Evolutionary conservation across 2,888 invertebrate genomes (phyloP), one percentile per base, ranked within the genome.

Genomic region (Cartodere bifasciata): DNA sequence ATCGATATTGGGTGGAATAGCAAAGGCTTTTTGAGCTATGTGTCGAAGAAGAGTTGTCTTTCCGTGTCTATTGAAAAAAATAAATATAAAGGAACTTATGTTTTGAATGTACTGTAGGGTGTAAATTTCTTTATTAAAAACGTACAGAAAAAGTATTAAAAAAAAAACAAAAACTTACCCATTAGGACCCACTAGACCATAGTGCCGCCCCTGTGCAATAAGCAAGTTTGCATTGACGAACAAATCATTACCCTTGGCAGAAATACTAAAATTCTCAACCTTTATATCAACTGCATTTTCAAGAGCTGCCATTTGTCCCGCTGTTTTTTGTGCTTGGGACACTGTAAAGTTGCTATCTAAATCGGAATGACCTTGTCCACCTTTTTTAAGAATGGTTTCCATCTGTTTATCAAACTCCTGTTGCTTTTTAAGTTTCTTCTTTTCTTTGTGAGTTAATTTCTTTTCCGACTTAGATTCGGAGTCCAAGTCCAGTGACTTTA

Each of bases 181-280:
- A 59, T 98, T 98, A 1, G 98, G 98, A 13, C 98, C 98, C 2
- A 99, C 97, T 4, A 98, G 67, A 49, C 98, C 98, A 60, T 99
- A 99, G 46, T 91, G 75, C 25, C 97, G 72, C 0, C 94, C 91
- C 49, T 83, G 75, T 0, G 95, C 92, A 45, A 99, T 94, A 29
- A 88, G 64, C 16, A 99, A 64, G 56, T 78, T 87, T 0, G 98
- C 95, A 59, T 98, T 97, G 16, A 91, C 83, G 58, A 99, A 97
- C 25, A 98, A 67, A 53, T 95, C 91, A 49, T 98, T 91, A 32
- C 98, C 98, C 58, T 91, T 86, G 0, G 98, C 98, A 12, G 90
- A 77, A 45, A 99, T 98, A 35, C 91, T 91, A 56, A 98, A 98
- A 60, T 91, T 94, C 53, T 98, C 97, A 10, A 94, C 86, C 70